Evolutionary conservation across 2,797 vertebrate species (phyloP).

Genomic region (Monodelphis domestica): DNA sequence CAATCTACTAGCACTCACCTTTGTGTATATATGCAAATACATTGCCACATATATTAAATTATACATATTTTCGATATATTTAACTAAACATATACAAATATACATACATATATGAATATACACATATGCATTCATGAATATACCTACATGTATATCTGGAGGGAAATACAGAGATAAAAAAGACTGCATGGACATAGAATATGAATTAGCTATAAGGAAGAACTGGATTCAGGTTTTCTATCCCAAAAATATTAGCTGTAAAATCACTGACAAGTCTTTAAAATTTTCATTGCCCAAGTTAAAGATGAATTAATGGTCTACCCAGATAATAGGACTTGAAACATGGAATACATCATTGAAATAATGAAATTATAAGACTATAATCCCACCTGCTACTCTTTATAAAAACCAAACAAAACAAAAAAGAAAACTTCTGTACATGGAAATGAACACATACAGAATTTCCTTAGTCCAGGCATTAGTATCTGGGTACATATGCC

Average conservation of each 20-base stretch:
- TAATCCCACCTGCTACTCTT: background rate
- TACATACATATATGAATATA: background rate
- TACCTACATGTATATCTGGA: background rate
- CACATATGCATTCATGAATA: background rate
- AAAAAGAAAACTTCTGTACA: background rate
- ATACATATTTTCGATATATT: background rate
- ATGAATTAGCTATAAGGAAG: background rate
- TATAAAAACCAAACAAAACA: too few species aligned
- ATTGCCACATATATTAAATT: background rate
- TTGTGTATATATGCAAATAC: background rate
- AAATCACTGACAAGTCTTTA: background rate
- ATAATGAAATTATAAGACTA: background rate
- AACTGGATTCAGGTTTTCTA: background rate
- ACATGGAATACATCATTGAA: background rate
- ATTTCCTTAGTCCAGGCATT: background rate
- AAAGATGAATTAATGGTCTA: background rate
- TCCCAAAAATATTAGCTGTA: background rate
- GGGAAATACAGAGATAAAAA: background rate
- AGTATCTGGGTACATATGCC: background rate
- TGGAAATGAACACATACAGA: background rate
- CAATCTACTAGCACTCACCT: background rate
- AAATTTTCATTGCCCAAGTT: background rate
- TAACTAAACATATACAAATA: too few species aligned
- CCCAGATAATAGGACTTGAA: background rate
- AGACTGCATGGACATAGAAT: background rate